Base-by-base conservation (phyloP, 2,888 invertebrate species). In the Agriopis leucophaearia region DNA sequence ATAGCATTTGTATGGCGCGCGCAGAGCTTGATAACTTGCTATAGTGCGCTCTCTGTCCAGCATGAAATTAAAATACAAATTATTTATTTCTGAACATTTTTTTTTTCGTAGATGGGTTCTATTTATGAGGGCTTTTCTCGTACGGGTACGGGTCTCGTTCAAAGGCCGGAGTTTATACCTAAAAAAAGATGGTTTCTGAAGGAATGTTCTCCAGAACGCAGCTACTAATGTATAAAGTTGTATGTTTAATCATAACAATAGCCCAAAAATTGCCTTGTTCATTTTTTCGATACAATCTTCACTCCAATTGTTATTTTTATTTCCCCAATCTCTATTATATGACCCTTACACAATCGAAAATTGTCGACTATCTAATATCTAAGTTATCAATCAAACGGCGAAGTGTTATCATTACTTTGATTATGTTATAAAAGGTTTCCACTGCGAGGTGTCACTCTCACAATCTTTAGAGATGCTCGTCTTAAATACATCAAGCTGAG, bases 331-430 rank as follows among this genome's bases (percentile, higher is more conserved):
- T 38, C 59, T 54, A 66, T 66, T 61, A 56, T 51, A 61, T 42
- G 64, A 52, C 40, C 54, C 60, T 57, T 64, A 57, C 61, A 57
- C 44, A 69, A 55, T 56, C 64, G 58, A 12, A 62, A 69, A 58
- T 59, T 45, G 47, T 58, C 61, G 58, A 52, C 52, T 52, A 15
- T 62, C 38, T 51, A 60, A 47, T 36, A 38, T n/a, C n/a, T n/a
- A n/a, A 44, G 27, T 15, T 57, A 57, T 66, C 66, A 62, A 66
- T 66, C 66, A 57, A 52, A 57, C 4, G 57, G 0, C 8, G 36
- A 48, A 48, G 59, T 60, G 55, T 54, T 65, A 56, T 66, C 60
- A 55, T 56, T 40, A 40, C 38, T 0, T 59, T 48, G 42, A 18
- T 38, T 38, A 9, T 45, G 15, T n/a, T 16, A 40, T 57, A 62